Percentiles rank a stretch among this genome's conserved stretches.
These are phyloP conservation scores for Myotis planiceps DNA, from an alignment of 2,797 vertebrate species.

Conservation along the genomic window DNA sequence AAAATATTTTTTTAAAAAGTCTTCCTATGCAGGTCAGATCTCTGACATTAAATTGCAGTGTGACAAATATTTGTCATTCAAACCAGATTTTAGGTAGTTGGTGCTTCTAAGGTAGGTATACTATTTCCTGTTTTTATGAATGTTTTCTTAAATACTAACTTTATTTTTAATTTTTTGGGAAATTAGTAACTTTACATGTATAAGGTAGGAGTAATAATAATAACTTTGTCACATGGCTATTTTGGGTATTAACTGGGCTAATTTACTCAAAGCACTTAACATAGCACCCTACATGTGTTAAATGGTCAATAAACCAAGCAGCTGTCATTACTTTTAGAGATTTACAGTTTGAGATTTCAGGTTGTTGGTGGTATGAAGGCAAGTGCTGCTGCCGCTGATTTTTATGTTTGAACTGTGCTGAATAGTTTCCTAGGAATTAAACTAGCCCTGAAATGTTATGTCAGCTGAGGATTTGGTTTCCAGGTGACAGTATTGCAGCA, in stretches of 20 bases:
- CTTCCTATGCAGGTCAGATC: no score
- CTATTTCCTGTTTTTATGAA: neutral
- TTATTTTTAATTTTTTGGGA: no score
- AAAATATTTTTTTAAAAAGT: no score
- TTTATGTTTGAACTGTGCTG: neutral
- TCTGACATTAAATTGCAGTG: no score
- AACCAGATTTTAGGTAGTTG: neutral
- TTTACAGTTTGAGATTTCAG: neutral
- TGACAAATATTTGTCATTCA: neutral
- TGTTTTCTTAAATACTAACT: neutral
- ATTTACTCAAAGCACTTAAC: neutral
- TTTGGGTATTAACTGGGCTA: neutral
- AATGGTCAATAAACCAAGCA: neutral
- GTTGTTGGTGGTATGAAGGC: neutral
- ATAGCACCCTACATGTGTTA: neutral
- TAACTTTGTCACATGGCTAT: neutral
- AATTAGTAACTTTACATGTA: no score
- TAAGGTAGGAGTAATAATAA: no score
- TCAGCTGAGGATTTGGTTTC: conserved; percentile 68
- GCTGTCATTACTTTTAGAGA: neutral
- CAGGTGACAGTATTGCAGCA: conserved; percentile 45
- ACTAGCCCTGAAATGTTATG: conserved; percentile 36
- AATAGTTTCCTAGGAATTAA: conserved; percentile 51
- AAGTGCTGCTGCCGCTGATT: neutral
- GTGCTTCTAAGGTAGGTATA: neutral